phyloP scores from a whole-genome alignment of 2,797 vertebrate genomes.

The Acanthopagrus latus region DNA sequence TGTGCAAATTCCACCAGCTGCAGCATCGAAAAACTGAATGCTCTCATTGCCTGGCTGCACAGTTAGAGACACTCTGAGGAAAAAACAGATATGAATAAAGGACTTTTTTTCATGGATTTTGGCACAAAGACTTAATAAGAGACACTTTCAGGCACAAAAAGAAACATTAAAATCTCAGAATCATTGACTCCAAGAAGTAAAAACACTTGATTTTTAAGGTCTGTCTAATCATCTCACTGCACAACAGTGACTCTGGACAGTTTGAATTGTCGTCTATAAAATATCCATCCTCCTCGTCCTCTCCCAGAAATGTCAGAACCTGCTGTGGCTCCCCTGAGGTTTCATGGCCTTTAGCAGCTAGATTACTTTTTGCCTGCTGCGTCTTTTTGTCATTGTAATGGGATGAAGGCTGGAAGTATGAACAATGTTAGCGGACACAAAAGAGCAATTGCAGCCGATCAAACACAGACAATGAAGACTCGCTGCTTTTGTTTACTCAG shows the following conservation, averaged over 20 bases:
- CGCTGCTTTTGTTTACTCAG: not conserved
- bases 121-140: not conserved
- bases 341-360: conserved; percentile 50
- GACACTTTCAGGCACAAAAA: not conserved
- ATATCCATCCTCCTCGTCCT: conserved; percentile 18
- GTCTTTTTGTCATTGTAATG: conserved; percentile 19
- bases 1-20: not conserved
- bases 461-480: not conserved
- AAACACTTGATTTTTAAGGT: not conserved
- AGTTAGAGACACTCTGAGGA: no score
- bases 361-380: conserved; percentile 28
- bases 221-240: not conserved
- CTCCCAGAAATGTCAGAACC: conserved; percentile 39
- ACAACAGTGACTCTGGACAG: conserved; percentile 11
- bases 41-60: no score
- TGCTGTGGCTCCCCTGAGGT: conserved; percentile 29
- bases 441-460: conserved; percentile 2
- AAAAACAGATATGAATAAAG: not conserved
- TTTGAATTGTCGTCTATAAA: conserved; percentile 12
- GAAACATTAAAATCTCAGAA: not conserved
- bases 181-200: conserved; percentile 1
- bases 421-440: conserved; percentile 9
- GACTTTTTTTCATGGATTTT: not conserved
- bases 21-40: not conserved
- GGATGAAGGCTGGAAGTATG: conserved; percentile 15